phyloP scores from a whole-genome alignment of 2,113 vertebrate species.

The Opisthocomus hoazin region DNA sequence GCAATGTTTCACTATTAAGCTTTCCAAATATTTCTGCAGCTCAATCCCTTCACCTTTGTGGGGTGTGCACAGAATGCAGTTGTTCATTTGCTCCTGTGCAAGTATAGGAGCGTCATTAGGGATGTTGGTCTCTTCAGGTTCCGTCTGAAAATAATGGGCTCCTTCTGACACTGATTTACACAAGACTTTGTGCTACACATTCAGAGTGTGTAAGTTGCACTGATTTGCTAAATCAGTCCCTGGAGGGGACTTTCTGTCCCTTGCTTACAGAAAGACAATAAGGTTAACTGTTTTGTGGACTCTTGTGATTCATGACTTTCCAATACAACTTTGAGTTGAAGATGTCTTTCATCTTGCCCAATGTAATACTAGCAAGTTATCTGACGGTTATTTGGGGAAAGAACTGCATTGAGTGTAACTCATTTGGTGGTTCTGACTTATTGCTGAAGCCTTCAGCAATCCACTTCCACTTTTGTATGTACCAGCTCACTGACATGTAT shows the following conservation, averaged over 20 bases:
- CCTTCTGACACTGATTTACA: background rate
- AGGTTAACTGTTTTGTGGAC: background rate
- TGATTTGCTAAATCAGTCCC: background rate
- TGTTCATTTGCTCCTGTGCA: background rate
- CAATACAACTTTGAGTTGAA: background rate
- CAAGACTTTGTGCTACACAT: background rate
- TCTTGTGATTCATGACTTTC: background rate
- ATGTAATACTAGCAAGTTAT: background rate
- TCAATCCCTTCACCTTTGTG: background rate
- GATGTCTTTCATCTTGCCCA: background rate
- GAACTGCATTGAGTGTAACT: background rate
- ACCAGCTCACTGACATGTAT: background rate
- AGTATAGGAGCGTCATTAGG: background rate
- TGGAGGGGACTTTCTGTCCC: background rate
- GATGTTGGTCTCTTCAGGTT: background rate
- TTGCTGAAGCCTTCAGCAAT: background rate
- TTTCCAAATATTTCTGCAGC: background rate
- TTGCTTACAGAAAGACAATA: background rate
- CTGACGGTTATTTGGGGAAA: background rate
- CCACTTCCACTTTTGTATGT: background rate
- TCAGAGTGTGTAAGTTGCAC: background rate
- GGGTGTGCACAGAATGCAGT: background rate
- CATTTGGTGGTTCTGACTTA: background rate
- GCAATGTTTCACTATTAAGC: background rate
- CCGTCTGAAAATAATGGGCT: background rate